These are phyloP conservation scores for Peromyscus leucopus DNA, from an alignment of 2,113 vertebrate species.

Conservation along the genomic window DNA sequence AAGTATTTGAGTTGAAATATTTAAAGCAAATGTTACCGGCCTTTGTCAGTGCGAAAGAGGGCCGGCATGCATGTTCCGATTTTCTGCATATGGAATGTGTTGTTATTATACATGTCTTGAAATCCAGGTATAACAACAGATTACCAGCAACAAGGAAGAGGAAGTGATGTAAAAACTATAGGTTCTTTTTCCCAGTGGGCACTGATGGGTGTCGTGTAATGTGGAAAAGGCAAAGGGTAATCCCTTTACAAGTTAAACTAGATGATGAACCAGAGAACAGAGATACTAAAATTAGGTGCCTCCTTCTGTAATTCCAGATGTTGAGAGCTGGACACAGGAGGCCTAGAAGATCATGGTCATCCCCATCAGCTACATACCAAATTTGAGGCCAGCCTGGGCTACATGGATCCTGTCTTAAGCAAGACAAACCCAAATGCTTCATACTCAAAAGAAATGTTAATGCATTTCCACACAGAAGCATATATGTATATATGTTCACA, in stretches of 20 bases:
- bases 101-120: neutral
- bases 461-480: neutral
- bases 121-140: slow-evolving; percentile 31
- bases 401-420: neutral
- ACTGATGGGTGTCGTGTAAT: neutral
- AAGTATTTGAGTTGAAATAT: neutral
- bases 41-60: neutral
- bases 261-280: neutral
- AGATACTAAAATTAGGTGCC: neutral
- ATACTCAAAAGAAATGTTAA: neutral
- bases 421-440: neutral
- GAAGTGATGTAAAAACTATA: neutral
- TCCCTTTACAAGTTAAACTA: neutral
- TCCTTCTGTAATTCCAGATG: neutral
- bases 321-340: neutral
- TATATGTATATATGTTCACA: neutral
- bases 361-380: neutral
- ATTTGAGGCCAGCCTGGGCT: neutral
- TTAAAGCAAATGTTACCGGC: neutral
- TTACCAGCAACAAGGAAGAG: neutral
- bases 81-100: neutral
- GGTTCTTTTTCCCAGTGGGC: neutral
- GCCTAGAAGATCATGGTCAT: neutral
- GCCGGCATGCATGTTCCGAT: neutral
- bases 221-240: neutral